Conservation (phyloP, 2,888 invertebrate genomes). For the Halocaridina rubra region DNA sequence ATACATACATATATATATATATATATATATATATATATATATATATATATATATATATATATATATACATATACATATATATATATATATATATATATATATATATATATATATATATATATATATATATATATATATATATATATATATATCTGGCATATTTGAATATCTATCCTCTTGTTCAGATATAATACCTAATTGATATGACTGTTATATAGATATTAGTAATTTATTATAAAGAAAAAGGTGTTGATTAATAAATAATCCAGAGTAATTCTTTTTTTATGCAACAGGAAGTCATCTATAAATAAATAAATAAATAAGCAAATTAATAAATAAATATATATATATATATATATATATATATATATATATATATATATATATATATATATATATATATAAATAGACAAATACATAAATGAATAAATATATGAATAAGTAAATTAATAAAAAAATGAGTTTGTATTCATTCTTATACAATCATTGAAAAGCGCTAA, state of each 20-base stretch:
- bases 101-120: neutral
- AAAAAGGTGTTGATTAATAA: too few relatives aligned
- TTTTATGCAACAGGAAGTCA: too few relatives aligned
- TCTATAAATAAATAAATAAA: too few relatives aligned
- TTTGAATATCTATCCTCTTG: too few relatives aligned
- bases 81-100: neutral
- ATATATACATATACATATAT: neutral
- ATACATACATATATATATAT: neutral
- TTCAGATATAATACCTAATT: too few relatives aligned
- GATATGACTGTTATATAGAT: too few relatives aligned
- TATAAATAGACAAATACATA: neutral
- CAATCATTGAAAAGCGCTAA: too few relatives aligned
- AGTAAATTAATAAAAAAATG: too few relatives aligned
- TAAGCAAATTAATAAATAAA: neutral
- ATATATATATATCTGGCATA: neutral
- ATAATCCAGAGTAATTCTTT: too few relatives aligned
- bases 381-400: slow-evolving; percentile 11
- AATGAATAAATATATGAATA: too few relatives aligned
- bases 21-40: neutral
- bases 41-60: neutral
- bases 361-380: neutral
- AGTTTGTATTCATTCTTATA: too few relatives aligned
- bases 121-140: neutral
- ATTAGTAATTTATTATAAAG: too few relatives aligned
- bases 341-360: neutral